Evolutionary conservation across 2,113 vertebrate species (phyloP).

Genomic region (Cinclus cinclus): DNA sequence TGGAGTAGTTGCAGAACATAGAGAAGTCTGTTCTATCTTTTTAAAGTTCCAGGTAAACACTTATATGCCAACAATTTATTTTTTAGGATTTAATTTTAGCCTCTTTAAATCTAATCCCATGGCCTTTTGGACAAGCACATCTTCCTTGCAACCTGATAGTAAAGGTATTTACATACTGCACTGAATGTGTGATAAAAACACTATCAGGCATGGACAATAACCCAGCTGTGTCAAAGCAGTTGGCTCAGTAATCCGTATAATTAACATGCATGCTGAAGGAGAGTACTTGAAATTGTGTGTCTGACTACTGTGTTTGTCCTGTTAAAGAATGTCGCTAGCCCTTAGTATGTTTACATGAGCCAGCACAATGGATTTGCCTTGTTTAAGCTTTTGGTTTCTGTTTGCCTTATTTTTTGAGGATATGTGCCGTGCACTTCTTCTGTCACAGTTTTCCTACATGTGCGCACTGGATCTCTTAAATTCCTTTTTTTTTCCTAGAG

Average conservation of each 20-base stretch:
- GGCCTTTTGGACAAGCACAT: conserved; percentile 96
- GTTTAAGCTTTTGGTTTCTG: conserved; percentile 4
- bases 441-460: neutral
- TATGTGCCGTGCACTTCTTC: neutral
- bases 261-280: conserved; percentile 72
- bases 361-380: neutral
- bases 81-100: conserved; percentile 99
- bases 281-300: neutral
- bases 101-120: conserved; percentile 99
- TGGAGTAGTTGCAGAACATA: neutral
- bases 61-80: conserved; percentile 75
- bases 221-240: conserved; percentile 73
- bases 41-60: conserved; percentile 28
- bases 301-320: neutral
- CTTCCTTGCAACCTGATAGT: conserved; percentile 85
- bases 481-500: neutral
- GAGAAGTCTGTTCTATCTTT: neutral
- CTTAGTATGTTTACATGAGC: neutral
- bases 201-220: conserved; percentile 72
- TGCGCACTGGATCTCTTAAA: neutral
- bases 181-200: conserved; percentile 75
- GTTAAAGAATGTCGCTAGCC: neutral
- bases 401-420: neutral
- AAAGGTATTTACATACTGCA: conserved; percentile 89
- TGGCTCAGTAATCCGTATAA: conserved; percentile 72